Base-by-base conservation (phyloP, 1,140 invertebrate genomes). In the Calephelis nemesis region DNA sequence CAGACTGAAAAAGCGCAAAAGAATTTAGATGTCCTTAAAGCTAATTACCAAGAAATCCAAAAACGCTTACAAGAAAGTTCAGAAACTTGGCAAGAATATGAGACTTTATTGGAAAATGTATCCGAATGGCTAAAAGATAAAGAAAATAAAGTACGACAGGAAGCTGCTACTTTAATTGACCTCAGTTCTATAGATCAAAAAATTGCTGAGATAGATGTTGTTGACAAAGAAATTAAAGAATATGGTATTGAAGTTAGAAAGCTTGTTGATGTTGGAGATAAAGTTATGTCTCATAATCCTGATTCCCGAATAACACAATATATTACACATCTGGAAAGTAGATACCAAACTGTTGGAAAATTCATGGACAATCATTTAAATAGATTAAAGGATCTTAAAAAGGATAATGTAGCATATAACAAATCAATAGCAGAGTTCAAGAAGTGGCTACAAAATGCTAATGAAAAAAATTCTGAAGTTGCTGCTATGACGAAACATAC, bases 71-170 rank as follows among this genome's bases (percentile, higher is more conserved):
- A 96, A 80, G 93, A 94, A 60, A 96, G 96, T 78, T 94, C 97
- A 39, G 93, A 93, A 50, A 91, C 96, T 7, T 98, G 97, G 96
- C 93, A 96, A 70, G 94, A 95, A 68, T 98, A 97, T 85, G 97
- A 98, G 81, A 85, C 91, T 4, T 87, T 94, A 13, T 95, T 95
- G 63, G 97, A 98, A 76, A 94, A 94, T 69, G 93, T 98, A 8
- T 93, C 95, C 1, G 93, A 95, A 1, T 98, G 96, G 97, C 84
- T 99, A n/a, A 97, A 97, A 83, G 95, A 97, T 63, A 95, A 95
- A 71, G 98, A 99, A 92, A 95, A 94, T 63, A 95, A 93, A 83
- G 94, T 97, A 0, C 94, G 97, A 81, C 88, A 92, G 49, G 96
- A 97, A 83, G 95, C 95, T 10, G 94, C 94, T 7, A 93, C 92